Evolutionary conservation across 1,140 invertebrate species (phyloP).

Genomic region (Lepidurus arcticus): DNA sequence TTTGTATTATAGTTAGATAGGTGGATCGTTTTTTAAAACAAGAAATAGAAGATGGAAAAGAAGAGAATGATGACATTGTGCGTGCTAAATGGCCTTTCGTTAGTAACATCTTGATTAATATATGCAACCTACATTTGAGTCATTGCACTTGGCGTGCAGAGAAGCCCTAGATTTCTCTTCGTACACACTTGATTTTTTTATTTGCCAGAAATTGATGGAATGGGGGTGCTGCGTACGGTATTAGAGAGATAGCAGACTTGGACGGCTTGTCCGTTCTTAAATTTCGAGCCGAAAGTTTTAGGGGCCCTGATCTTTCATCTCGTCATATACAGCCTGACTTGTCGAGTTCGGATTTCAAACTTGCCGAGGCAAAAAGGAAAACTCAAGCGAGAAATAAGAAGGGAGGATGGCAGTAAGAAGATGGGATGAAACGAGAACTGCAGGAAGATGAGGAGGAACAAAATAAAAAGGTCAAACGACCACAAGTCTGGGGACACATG

Average conservation of each 20-base stretch:
- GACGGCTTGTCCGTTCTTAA: slow-evolving; percentile 14
- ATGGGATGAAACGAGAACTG: slow-evolving; percentile 21
- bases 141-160: background rate
- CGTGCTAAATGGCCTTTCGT: background rate
- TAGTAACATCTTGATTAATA: background rate
- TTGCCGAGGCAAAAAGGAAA: background rate
- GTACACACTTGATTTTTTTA: slow-evolving; percentile 7
- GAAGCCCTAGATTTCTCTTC: slow-evolving; percentile 12
- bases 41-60: background rate
- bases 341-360: slow-evolving; percentile 3
- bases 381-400: background rate
- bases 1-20: too few relatives aligned
- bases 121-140: slow-evolving; percentile 14
- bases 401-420: background rate
- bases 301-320: slow-evolving; percentile 1
- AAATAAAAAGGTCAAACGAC: slow-evolving; percentile 15
- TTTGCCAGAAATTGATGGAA: background rate
- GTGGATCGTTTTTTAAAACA: too few relatives aligned
- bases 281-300: background rate
- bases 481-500: slow-evolving; percentile 15
- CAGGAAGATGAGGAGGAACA: background rate
- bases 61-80: background rate
- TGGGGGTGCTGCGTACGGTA: background rate
- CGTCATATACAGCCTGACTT: slow-evolving; percentile 8
- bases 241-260: background rate